Percentiles rank a stretch among this genome's conserved stretches.
Conservation (phyloP, 2,113 vertebrate species). For the Larimichthys polyactis region DNA sequence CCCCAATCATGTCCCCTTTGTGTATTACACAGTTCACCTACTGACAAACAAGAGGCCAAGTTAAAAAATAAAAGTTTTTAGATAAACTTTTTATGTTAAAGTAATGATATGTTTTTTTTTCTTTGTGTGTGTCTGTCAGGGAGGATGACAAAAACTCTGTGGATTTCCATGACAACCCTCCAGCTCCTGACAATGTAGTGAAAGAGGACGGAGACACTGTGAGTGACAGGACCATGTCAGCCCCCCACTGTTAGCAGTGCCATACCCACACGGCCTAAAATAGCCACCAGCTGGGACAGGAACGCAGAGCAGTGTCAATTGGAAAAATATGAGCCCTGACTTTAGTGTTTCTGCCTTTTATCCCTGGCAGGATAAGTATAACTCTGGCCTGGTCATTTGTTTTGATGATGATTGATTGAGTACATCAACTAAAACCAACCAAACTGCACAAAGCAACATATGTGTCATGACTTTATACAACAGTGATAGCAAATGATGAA, state of each 20-base stretch:
- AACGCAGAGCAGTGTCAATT: constrained; percentile 25
- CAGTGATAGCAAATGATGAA: not conserved
- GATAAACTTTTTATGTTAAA: not conserved
- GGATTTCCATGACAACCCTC: constrained; percentile 83
- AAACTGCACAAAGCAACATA: not conserved
- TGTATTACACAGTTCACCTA: not conserved
- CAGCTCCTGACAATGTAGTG: constrained; percentile 79
- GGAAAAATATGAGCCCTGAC: constrained; percentile 48
- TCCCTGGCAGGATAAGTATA: not conserved
- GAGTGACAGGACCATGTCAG: constrained; percentile 68
- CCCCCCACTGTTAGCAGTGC: constrained; percentile 23
- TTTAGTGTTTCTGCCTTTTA: constrained; percentile 27
- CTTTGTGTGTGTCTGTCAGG: constrained; percentile 53
- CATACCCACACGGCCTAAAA: constrained; percentile 68
- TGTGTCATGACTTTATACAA: not conserved
- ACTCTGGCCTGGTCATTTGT: too few relatives aligned
- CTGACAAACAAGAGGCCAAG: not conserved
- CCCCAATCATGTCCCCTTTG: not conserved
- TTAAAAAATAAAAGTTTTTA: not conserved
- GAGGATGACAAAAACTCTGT: constrained; percentile 82
- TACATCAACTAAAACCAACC: not conserved
- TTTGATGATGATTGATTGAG: too few relatives aligned
- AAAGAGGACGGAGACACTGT: constrained; percentile 81
- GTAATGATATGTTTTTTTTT: not conserved
- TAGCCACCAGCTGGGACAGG: constrained; percentile 66